Conservation (phyloP, 2,797 vertebrate species). For the Eulemur mongoz region DNA sequence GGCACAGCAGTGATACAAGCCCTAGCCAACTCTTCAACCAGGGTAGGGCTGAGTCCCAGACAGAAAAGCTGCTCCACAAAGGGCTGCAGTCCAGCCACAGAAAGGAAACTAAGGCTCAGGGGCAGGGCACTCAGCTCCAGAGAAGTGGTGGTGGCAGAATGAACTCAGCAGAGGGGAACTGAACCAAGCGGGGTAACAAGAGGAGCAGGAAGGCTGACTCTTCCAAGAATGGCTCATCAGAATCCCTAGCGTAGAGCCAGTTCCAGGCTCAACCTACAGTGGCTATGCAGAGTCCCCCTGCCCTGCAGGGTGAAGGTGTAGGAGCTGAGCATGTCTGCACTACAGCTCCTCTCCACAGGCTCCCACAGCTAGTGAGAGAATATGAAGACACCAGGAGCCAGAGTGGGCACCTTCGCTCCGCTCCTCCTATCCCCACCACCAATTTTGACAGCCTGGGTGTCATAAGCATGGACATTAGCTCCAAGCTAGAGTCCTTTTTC, state of each 20-base stretch:
- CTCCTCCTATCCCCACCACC: background rate
- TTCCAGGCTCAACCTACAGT: background rate
- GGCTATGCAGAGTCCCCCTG: background rate
- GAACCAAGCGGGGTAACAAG: background rate
- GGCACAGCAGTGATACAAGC: background rate
- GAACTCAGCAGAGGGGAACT: background rate
- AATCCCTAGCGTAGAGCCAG: background rate
- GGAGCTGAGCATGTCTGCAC: background rate
- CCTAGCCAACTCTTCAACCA: background rate
- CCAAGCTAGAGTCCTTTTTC: background rate
- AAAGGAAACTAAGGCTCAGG: background rate
- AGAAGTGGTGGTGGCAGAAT: background rate
- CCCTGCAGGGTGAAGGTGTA: background rate
- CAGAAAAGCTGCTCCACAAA: background rate
- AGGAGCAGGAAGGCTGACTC: background rate
- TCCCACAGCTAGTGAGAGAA: background rate
- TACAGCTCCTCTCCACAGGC: no score
- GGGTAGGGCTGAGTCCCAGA: background rate
- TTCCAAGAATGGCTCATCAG: background rate
- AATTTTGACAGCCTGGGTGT: background rate
- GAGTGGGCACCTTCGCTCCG: background rate
- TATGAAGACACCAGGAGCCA: background rate
- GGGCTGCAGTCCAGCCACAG: background rate
- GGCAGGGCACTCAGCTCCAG: background rate
- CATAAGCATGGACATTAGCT: background rate